These are phyloP conservation scores for Cryptoprocta ferox DNA, from an alignment of 2,797 vertebrate species.

Conservation along the genomic window DNA sequence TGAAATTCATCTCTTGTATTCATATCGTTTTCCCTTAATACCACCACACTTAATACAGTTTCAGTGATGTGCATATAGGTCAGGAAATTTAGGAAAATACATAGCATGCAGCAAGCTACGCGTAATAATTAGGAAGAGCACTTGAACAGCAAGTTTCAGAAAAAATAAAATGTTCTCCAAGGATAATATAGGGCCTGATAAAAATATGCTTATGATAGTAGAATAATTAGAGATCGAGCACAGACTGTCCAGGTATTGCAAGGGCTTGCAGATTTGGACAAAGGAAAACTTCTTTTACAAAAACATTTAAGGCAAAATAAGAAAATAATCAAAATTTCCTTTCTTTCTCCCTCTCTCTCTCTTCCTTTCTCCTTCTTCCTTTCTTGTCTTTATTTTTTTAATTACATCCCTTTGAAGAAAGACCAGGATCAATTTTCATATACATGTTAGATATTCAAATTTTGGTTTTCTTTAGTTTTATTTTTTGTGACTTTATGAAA, in stretches of 20 bases:
- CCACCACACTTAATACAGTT: background rate
- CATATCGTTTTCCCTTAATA: background rate
- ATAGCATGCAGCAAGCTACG: background rate
- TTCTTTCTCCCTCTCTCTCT: background rate
- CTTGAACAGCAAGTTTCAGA: background rate
- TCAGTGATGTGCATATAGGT: background rate
- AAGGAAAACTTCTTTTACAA: background rate
- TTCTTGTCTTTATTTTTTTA: background rate
- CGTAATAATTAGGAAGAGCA: background rate
- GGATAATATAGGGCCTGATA: background rate
- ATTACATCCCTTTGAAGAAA: background rate
- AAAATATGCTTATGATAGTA: background rate
- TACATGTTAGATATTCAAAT: background rate
- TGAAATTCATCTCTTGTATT: background rate
- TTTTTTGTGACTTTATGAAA: background rate
- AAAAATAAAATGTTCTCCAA: background rate
- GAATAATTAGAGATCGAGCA: background rate
- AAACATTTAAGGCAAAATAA: background rate
- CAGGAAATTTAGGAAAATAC: background rate
- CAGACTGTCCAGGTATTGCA: background rate
- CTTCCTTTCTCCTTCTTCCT: background rate
- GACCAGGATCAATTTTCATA: background rate
- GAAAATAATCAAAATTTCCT: background rate
- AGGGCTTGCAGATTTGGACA: background rate
- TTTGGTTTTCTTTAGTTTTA: background rate